Conservation (phyloP, 2,113 vertebrate species). For the Potamarius usumacintae region DNA sequence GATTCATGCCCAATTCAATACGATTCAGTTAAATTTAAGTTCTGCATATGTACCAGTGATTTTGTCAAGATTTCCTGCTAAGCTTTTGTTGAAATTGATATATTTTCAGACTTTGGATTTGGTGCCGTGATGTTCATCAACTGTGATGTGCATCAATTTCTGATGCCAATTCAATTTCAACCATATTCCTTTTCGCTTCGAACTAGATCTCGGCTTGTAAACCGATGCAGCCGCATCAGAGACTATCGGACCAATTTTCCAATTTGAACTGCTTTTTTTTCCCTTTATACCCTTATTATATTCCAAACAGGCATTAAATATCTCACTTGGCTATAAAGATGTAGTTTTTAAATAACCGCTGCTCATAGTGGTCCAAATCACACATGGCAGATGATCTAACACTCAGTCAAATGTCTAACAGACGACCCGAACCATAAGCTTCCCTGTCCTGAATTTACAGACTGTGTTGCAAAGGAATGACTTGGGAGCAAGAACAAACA, state of each 20-base stretch:
- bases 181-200: background rate
- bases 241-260: background rate
- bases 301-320: background rate
- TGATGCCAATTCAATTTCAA: background rate
- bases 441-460: constrained; percentile 22
- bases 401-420: constrained; percentile 30
- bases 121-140: background rate
- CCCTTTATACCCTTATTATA: background rate
- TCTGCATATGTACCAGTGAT: background rate
- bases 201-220: background rate
- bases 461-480: background rate
- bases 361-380: background rate
- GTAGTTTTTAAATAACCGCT: background rate
- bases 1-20: background rate
- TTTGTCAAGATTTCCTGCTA: background rate
- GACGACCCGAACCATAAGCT: constrained; percentile 18
- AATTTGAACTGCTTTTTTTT: background rate
- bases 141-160: background rate
- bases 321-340: constrained; percentile 1
- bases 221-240: no score
- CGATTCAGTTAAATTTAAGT: background rate
- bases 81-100: background rate
- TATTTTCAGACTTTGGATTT: background rate
- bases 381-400: constrained; percentile 17
- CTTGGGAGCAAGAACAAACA: constrained; percentile 15